phyloP scores from a whole-genome alignment of 2,113 vertebrate species.

The Aphelocoma coerulescens region DNA sequence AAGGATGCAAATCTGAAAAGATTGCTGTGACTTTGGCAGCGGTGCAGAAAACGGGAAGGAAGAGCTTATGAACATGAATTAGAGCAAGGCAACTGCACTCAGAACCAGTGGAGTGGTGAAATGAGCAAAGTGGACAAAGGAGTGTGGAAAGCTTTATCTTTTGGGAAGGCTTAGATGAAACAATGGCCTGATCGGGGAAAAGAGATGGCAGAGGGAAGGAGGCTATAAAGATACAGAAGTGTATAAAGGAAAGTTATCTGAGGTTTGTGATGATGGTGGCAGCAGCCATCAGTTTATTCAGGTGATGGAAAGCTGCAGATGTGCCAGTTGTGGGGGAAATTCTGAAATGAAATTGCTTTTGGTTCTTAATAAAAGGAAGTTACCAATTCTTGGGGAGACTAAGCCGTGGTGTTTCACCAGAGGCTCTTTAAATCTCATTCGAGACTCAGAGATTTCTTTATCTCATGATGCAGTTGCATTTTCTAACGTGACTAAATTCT shows the following conservation, averaged over 20 bases:
- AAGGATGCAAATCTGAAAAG: not conserved
- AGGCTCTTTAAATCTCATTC: not conserved
- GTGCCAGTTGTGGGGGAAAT: not conserved
- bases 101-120: not conserved
- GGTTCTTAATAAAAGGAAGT: not conserved
- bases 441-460: not conserved
- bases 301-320: not conserved
- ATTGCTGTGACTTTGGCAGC: slow-evolving; percentile 1
- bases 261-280: not conserved
- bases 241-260: not conserved
- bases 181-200: not conserved
- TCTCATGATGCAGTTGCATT: not conserved
- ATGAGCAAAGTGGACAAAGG: not conserved
- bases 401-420: not conserved
- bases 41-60: slow-evolving; percentile 7
- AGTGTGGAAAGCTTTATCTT: not conserved
- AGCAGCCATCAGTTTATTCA: not conserved
- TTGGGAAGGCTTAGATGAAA: not conserved
- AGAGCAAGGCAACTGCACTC: not conserved
- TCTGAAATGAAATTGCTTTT: not conserved
- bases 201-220: not conserved
- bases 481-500: not conserved
- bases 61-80: slow-evolving; percentile 9
- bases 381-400: not conserved
- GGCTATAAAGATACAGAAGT: not conserved